These are phyloP conservation scores for Leptopilina clavipes DNA, from an alignment of 1,140 invertebrate species.

Conservation along the genomic window DNA sequence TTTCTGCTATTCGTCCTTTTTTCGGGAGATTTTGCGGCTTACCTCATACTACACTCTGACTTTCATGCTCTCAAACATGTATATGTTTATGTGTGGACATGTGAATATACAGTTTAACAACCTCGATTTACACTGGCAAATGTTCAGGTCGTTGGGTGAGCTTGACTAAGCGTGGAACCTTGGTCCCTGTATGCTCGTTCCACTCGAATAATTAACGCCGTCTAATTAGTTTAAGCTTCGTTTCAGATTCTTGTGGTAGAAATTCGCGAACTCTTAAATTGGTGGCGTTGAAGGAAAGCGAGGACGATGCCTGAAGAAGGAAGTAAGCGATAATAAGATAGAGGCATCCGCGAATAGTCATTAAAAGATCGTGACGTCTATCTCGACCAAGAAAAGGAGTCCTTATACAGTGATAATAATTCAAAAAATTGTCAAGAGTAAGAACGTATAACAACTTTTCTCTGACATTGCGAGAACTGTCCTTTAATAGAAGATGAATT, in stretches of 20 bases:
- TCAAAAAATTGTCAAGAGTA: no score
- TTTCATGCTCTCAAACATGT: conserved; percentile 6
- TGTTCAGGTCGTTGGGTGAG: conserved; percentile 28
- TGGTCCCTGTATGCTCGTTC: conserved; percentile 33
- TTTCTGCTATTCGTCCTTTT: background rate
- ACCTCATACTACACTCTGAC: background rate
- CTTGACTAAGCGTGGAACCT: conserved; percentile 18
- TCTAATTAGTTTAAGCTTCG: conserved; percentile 53
- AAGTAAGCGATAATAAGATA: background rate
- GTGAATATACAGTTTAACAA: background rate
- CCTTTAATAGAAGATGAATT: no score
- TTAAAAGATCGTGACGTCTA: conserved; percentile 1
- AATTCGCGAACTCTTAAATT: conserved; percentile 22
- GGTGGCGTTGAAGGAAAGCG: conserved; percentile 13
- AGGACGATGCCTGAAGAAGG: background rate
- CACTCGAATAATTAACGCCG: conserved; percentile 45
- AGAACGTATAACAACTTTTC: no score
- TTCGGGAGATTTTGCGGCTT: conserved; percentile 11
- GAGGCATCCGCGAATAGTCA: background rate
- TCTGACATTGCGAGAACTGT: no score
- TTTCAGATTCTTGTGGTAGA: conserved; percentile 40
- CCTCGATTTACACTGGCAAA: conserved; percentile 27
- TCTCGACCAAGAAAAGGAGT: background rate
- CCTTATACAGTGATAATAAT: background rate
- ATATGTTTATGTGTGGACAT: conserved; percentile 9